These are phyloP conservation scores for Sphaeridia pumilis DNA, from an alignment of 2,888 invertebrate genomes.

Conservation along the genomic window DNA sequence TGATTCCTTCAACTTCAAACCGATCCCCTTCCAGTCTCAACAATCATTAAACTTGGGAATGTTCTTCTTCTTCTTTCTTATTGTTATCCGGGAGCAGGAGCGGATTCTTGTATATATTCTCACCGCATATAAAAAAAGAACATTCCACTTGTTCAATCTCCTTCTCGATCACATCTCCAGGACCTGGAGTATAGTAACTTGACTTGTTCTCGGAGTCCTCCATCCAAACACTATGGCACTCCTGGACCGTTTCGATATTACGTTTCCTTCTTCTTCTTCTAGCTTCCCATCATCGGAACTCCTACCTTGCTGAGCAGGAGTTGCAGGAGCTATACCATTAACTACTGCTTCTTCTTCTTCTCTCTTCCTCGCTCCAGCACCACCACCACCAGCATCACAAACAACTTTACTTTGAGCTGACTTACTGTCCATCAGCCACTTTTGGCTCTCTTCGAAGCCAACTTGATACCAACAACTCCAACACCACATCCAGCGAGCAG, in stretches of 20 bases:
- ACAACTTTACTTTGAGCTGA: background rate
- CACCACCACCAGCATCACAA: background rate
- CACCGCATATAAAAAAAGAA: slow-evolving; percentile 12
- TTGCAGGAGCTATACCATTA: too few relatives aligned
- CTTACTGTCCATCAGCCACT: background rate
- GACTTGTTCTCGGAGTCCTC: too few relatives aligned
- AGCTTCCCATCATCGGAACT: background rate
- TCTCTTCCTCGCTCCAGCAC: too few relatives aligned
- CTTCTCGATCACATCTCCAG: background rate
- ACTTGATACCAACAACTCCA: too few relatives aligned
- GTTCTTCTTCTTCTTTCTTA: slow-evolving; percentile 11
- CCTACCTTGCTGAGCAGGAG: too few relatives aligned
- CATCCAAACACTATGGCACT: too few relatives aligned
- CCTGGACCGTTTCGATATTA: too few relatives aligned
- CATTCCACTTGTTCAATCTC: slow-evolving; percentile 10
- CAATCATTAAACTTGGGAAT: slow-evolving; percentile 9
- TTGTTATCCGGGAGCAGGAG: slow-evolving; percentile 10
- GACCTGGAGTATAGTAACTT: too few relatives aligned
- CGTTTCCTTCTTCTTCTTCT: background rate
- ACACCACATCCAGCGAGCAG: too few relatives aligned
- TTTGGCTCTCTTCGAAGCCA: too few relatives aligned
- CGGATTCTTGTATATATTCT: too few relatives aligned
- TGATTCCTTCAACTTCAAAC: background rate
- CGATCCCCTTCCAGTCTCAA: background rate
- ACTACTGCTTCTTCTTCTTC: too few relatives aligned